These are phyloP conservation scores for Actinopyga echinites DNA, from an alignment of 53 echinoderm and acorn worm genomes.

Conservation along the genomic window DNA sequence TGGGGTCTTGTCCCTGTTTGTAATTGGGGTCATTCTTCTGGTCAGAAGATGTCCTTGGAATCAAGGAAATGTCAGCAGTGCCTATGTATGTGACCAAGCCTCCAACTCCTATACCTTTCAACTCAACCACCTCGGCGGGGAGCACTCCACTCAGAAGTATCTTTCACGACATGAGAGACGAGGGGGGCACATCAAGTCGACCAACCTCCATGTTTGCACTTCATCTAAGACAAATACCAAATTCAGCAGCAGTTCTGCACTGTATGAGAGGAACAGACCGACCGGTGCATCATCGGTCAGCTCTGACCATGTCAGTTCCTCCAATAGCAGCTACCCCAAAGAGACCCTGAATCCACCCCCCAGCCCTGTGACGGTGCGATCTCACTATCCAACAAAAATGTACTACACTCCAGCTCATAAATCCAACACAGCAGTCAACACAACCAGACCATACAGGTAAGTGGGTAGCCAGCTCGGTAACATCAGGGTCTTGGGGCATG, in stretches of 20 bases:
- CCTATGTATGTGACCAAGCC: conserved; percentile 50
- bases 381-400: conserved; percentile 76
- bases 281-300: conserved; percentile 91
- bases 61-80: conserved; percentile 38
- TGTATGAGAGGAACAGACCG: conserved; percentile 78
- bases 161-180: conserved; percentile 65
- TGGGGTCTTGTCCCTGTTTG: conserved; percentile 60
- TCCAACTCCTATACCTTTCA: conserved; percentile 77
- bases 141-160: conserved; percentile 82
- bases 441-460: conserved; percentile 79
- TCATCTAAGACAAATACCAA: conserved; percentile 61
- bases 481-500: background rate
- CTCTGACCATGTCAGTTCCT: conserved; percentile 82
- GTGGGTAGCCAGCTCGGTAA: background rate
- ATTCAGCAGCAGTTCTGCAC: conserved; percentile 59
- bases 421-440: conserved; percentile 48
- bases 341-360: conserved; percentile 97
- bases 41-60: conserved; percentile 66
- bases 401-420: conserved; percentile 78
- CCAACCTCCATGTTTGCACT: conserved; percentile 79
- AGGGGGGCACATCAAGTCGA: conserved; percentile 75
- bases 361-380: conserved; percentile 88
- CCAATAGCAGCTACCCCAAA: conserved; percentile 89
- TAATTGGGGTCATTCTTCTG: conserved; percentile 72
- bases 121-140: conserved; percentile 84